Base-by-base conservation (phyloP, 2,888 invertebrate genomes). In the Ypsolopha sequella region DNA sequence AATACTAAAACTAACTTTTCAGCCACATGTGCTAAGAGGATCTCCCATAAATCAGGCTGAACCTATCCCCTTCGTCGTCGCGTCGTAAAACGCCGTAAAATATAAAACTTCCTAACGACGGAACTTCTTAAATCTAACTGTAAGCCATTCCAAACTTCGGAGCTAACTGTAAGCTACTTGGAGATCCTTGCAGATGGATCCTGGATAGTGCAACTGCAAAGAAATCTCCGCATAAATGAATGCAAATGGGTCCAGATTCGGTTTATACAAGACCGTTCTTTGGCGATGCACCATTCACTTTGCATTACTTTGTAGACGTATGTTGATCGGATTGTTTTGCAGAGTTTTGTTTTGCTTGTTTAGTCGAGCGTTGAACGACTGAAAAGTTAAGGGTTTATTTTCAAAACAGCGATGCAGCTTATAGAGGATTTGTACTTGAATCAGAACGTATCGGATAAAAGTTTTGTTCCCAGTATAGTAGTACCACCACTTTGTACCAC, bases 51-150 rank as follows among this genome's bases (percentile, higher is more conserved):
- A 75, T 75, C 73, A 73, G 71, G 65, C 70, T 67, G 66, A 70
- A 69, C 57, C 68, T 70, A 7, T 34, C 68, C 64, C 66, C 54
- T 59, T 61, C 66, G 68, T 66, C 70, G 64, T 58, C 64, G 62
- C 60, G 54, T 61, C 63, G 24, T 24, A 24, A 24, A 24, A 24
- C 24, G 59, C 61, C 60, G 61, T 76, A 70, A 24, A 24, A 24
- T 70, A 73, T 70, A 73, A 76, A 79, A 73, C 65, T 77, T 77
- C 53, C 62, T 76, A 78, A 77, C 77, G 76, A 74, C 71, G 65
- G 64, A 79, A 80, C 70, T 80, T 77, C 60, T 62, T 59, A 53
- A 54, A 55, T 55, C 54, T 53, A 56, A 54, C 53, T 56, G 52
- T 54, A 54, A 55, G 55, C 56, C 54, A 64, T 66, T 63, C 67